Evolutionary conservation across 2,888 invertebrate species (phyloP), one percentile per base, ranked within the genome.

Genomic region (Phytoseiulus persimilis): DNA sequence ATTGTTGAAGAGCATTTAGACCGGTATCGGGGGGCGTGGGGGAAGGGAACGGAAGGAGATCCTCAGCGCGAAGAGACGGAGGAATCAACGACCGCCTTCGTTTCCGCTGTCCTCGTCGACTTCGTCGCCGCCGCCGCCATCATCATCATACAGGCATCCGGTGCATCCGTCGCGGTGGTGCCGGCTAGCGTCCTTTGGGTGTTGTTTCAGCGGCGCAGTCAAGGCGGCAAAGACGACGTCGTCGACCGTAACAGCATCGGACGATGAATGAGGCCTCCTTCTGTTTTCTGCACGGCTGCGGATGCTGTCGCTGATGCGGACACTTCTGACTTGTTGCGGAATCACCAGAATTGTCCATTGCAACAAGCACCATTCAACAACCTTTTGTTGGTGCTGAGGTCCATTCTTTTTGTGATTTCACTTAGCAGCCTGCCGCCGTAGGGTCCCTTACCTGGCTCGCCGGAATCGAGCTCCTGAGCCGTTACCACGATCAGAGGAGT

Each of bases 191-290:
- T 65, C 65, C 65, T 65, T 65, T 65, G 65, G 65, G 65, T 65
- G 65, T 65, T 65, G 65, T 65, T 65, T 65, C 65, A 65, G 65
- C 65, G 28, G 28, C 65, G 65, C 28, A 65, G 65, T 65, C 65
- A 28, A 65, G 65, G 65, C 65, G 65, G 65, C 65, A 65, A 65
- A 65, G 65, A 65, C 65, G 65, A 65, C 65, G 65, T 65, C 65
- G 65, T 11, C 65, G 65, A 23, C 65, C 65, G 65, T 65, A 65
- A 65, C 65, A 65, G 18, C 65, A 65, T 65, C 65, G 65, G 65
- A 65, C 65, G 65, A 65, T 65, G 65, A 65, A 65, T 65, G 65
- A 65, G 65, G 65, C 65, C 65, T 65, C 65, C 65, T 65, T 65
- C 65, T 65, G 65, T 65, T 65, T 65, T 65, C 65, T 65, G 65